Conservation (phyloP, 2,888 invertebrate species). For the Lymantria monacha region DNA sequence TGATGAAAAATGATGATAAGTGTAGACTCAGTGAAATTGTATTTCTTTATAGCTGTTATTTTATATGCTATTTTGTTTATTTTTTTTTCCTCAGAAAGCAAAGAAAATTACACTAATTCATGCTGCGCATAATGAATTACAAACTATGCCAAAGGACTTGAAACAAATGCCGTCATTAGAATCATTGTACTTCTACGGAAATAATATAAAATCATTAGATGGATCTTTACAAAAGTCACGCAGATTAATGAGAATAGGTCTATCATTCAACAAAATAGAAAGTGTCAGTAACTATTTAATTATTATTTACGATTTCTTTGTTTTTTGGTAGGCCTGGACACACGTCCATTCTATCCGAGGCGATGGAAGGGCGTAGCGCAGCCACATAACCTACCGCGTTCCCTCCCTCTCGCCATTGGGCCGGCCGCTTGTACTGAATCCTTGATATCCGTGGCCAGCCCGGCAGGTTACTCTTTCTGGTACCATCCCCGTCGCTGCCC, state of each 20-base stretch:
- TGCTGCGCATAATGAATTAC: slow-evolving; percentile 88
- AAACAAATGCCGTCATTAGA: slow-evolving; percentile 86
- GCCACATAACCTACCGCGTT: too few relatives aligned
- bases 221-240: slow-evolving; percentile 87
- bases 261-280: slow-evolving; percentile 89
- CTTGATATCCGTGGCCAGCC: too few relatives aligned
- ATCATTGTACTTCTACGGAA: slow-evolving; percentile 87
- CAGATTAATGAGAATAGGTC: slow-evolving; percentile 84
- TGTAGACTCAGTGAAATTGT: neutral
- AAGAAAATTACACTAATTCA: slow-evolving; percentile 86
- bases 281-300: slow-evolving; percentile 76
- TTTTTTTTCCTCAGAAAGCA: slow-evolving; percentile 67
- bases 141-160: slow-evolving; percentile 87
- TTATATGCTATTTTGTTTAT: neutral
- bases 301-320: neutral
- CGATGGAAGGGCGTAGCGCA: too few relatives aligned
- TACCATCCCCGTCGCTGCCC: too few relatives aligned
- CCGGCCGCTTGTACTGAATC: too few relatives aligned
- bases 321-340: neutral
- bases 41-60: neutral
- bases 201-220: slow-evolving; percentile 86
- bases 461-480: too few relatives aligned
- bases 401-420: too few relatives aligned
- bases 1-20: too few relatives aligned
- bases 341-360: too few relatives aligned